Evolutionary conservation across 2,888 invertebrate species (phyloP).

Genomic region (Cephus runcator): DNA sequence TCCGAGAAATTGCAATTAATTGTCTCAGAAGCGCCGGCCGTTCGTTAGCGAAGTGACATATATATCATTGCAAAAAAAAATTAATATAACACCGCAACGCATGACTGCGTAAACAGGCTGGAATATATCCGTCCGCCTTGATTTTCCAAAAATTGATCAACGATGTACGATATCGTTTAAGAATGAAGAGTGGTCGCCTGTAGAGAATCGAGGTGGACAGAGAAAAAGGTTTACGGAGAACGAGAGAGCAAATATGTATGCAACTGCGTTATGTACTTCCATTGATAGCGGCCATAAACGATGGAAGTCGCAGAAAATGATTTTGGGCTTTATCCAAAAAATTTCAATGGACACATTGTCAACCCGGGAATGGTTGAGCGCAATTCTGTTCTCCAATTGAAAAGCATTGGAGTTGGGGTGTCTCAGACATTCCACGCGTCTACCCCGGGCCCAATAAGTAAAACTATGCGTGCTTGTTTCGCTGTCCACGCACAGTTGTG

Average conservation of each 20-base stretch:
- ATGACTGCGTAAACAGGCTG: background rate
- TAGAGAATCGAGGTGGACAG: conserved; percentile 12
- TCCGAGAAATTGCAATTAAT: no score
- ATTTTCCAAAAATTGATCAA: no score
- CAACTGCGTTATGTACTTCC: background rate
- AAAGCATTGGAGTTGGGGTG: no score
- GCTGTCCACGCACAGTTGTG: background rate
- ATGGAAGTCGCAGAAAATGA: background rate
- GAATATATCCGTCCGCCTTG: no score
- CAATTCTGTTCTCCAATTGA: no score
- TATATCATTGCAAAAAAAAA: background rate
- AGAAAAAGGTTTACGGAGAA: conserved; percentile 5
- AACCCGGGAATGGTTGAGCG: no score
- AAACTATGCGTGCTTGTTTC: background rate
- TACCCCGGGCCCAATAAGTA: background rate
- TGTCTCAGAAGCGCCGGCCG: no score
- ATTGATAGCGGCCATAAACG: background rate
- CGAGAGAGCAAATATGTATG: conserved; percentile 14
- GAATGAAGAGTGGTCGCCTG: conserved; percentile 5
- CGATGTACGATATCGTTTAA: background rate
- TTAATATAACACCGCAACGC: conserved; percentile 4
- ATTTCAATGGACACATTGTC: background rate
- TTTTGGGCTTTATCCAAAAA: no score
- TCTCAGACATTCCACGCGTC: no score
- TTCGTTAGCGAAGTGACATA: no score